Percentiles rank a stretch among this genome's conserved stretches.
These are phyloP conservation scores for Hybognathus amarus DNA, from an alignment of 2,797 vertebrate species.

Conservation along the genomic window DNA sequence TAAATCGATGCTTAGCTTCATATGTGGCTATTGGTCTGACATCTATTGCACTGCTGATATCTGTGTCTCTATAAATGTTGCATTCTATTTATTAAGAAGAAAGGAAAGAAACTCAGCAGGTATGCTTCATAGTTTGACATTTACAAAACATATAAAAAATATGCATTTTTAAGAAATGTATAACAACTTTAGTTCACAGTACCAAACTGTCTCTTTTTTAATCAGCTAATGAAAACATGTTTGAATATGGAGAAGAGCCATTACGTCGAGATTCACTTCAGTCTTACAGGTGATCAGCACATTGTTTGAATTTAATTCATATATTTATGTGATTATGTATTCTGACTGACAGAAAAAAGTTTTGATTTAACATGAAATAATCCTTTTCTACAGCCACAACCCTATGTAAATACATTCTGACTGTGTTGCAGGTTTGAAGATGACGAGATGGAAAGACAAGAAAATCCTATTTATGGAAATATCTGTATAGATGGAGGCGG, in stretches of 20 bases:
- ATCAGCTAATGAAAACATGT: constrained; percentile 16
- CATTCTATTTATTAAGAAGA: constrained; percentile 64
- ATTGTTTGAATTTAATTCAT: not conserved
- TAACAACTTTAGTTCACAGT: not conserved
- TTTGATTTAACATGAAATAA: not conserved
- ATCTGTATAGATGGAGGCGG: constrained; percentile 68
- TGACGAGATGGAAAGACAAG: constrained; percentile 62
- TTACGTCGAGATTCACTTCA: constrained; percentile 41
- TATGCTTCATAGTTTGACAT: constrained; percentile 47
- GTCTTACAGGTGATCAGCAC: constrained; percentile 60
- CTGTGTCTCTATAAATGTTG: constrained; percentile 70
- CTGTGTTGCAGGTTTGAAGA: constrained; percentile 57
- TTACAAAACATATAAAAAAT: constrained; percentile 17
- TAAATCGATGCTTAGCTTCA: rapidly evolving
- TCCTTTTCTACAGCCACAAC: not conserved
- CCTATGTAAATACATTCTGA: not conserved
- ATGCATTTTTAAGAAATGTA: not conserved
- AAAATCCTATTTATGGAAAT: constrained; percentile 83
- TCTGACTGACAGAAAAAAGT: not conserved
- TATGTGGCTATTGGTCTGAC: constrained; percentile 34
- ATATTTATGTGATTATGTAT: not conserved
- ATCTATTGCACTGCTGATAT: constrained; percentile 68
- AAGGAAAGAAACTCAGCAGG: constrained; percentile 59
- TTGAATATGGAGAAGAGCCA: constrained; percentile 50
- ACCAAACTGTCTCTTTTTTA: not conserved